Evolutionary conservation across 1,140 invertebrate species (phyloP), one percentile per base, ranked within the genome.

Genomic region (Campodea augens): DNA sequence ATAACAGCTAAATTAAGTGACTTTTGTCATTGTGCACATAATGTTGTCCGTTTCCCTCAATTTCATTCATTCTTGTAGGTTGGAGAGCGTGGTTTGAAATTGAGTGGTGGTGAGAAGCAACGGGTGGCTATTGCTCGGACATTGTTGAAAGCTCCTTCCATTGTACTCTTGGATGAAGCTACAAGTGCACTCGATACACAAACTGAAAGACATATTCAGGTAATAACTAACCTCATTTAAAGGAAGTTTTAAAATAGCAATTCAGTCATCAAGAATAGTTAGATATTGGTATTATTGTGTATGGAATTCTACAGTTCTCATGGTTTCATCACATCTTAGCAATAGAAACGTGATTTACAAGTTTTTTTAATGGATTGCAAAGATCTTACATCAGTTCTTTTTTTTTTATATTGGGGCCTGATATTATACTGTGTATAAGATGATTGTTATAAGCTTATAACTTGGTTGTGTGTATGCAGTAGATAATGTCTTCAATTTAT

Each of bases 71-170:
- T 46, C 44, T 52, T 47, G 15, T 38, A 78, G 73, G 80, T 86
- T 22, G 81, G 82, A 18, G 82, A 86, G 60, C 66, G 82, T 56
- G 83, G 83, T 25, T 58, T 86, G 22, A 70, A 78, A 37, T 62
- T 87, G 15, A 83, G 78, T 60, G 89, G 89, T 1, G 89, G 89
- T 18, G 88, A 95, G 58, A 93, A 93, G 51, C 90, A 95, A 60
- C 70, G 90, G 52, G 83, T 95, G 41, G 90, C 89, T 0, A 95
- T 95, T 48, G 86, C 89, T 0, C 62, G 90, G 46, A 91, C 89
- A 0, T 68, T 95, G 15, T 64, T 95, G 5, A 95, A 95, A 61
- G 68, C 80, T 10, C 89, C 89, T 1, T 60, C 72, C n/a, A 77
- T 90, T 44, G 78, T 93, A 32, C 61, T 95, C 10, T 60, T 95